Base-by-base conservation (phyloP, 2,113 vertebrate genomes). In the Catagonus wagneri region DNA sequence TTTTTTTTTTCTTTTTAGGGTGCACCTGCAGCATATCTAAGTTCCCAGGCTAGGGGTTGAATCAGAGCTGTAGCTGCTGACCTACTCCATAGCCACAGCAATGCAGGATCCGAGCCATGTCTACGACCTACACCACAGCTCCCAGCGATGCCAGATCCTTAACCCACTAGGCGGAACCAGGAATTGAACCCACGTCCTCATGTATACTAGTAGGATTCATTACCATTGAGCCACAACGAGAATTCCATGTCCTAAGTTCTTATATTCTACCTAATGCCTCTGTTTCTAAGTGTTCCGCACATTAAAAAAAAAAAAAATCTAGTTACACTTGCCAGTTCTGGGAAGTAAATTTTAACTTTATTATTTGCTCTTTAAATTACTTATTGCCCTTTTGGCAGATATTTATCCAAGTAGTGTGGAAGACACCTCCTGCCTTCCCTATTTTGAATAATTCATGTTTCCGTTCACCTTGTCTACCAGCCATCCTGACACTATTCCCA, bases 281-380 rank as follows among this genome's bases (percentile, higher is more conserved):
- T 85, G 27, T 54, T 87, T 23, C 60, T 76, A 79, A 36, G 81
- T 78, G 72, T 85, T 92, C 22, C 80, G 69, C 66, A 86, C 60
- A n/a, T 86, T 44, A 44, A 44, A 44, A 32, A 58, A 71, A 83
- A 83, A 75, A 86, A 65, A 81, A 50, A 50, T 61, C 58, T 44
- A 0, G n/a, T 39, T 85, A 9, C 74, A 72, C 13, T 79, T 93
- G 1, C 7, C 17, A 83, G 25, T 44, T 58, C 20, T 65, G 56
- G 69, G 32, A 91, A 79, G 25, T 86, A 14, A 23, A 34, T 86
- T 74, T 93, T 74, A 29, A 71, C 63, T 86, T 89, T 85, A 29
- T 74, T 89, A 34, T 83, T 52, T 90, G 10, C 65, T 83, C 14
- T 65, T 88, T 88, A 39, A 94, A 87, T 93, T 56, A 75, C 34